Evolutionary conservation across 2,888 invertebrate genomes (phyloP).

Genomic region (Hydrotaea diabolus): DNA sequence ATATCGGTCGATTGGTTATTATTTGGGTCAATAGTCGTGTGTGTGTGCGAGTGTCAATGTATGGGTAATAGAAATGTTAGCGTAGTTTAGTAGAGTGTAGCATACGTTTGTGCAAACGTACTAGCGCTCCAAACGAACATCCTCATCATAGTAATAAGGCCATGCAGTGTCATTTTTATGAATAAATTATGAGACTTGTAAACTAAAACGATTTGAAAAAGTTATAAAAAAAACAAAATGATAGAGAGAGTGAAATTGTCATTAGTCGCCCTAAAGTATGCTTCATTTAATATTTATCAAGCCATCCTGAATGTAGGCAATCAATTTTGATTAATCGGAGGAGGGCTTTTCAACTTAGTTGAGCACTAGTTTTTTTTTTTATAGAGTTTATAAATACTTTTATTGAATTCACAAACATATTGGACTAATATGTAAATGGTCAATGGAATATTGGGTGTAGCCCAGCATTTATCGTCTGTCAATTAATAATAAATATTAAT

Average conservation of each 20-base stretch:
- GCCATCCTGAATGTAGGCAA: slow-evolving; percentile 31
- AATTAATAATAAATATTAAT: neutral
- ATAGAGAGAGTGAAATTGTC: slow-evolving; percentile 11
- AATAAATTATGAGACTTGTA: slow-evolving; percentile 43
- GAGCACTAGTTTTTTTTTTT: neutral
- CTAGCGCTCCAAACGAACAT: neutral
- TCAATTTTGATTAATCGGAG: neutral
- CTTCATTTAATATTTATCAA: slow-evolving; percentile 47
- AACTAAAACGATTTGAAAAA: slow-evolving; percentile 20
- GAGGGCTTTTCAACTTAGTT: neutral
- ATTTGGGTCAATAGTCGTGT: slow-evolving; percentile 62
- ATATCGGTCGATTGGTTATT: slow-evolving; percentile 62
- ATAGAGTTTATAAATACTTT: too few species aligned
- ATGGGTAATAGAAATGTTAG: slow-evolving; percentile 56
- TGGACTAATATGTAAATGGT: too few species aligned
- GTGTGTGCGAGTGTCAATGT: too few species aligned
- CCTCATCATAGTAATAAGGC: slow-evolving; percentile 32
- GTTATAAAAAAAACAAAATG: slow-evolving; percentile 25
- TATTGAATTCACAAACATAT: too few species aligned
- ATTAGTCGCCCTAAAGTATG: slow-evolving; percentile 48
- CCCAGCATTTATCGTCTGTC: neutral
- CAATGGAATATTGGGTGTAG: too few species aligned
- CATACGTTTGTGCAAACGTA: neutral
- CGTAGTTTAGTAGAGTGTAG: slow-evolving; percentile 38
- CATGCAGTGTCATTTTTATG: slow-evolving; percentile 55